A percentile compares a stretch with the other conserved stretches of the same genome.
Evolutionary conservation across 2,797 vertebrate genomes (phyloP).

Genomic region (Meda fulgida): DNA sequence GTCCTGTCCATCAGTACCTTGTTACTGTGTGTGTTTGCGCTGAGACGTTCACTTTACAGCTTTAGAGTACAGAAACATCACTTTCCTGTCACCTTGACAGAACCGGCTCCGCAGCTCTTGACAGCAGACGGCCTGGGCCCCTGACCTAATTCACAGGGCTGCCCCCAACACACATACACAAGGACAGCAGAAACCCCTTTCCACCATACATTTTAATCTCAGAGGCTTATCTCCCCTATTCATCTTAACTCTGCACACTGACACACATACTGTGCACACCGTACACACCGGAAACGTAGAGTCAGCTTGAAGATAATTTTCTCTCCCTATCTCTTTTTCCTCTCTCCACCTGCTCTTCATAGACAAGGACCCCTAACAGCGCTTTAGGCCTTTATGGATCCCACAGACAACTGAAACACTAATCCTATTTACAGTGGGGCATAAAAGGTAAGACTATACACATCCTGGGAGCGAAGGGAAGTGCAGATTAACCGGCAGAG

Average conservation of each 20-base stretch:
- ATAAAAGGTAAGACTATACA: slow-evolving; percentile 73
- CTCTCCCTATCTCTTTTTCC: slow-evolving; percentile 16
- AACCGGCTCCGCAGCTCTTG: slow-evolving; percentile 42
- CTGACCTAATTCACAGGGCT: slow-evolving; percentile 38
- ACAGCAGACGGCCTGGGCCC: slow-evolving; percentile 39
- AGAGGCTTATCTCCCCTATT: slow-evolving; percentile 40
- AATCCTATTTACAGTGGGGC: slow-evolving; percentile 54
- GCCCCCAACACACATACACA: slow-evolving; percentile 40
- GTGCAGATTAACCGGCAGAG: slow-evolving; percentile 65
- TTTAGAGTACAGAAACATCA: slow-evolving; percentile 37
- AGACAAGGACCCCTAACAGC: slow-evolving; percentile 36
- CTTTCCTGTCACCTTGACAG: slow-evolving; percentile 42
- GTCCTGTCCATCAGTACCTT: slow-evolving; percentile 34
- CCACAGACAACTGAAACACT: slow-evolving; percentile 32
- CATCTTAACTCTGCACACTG: slow-evolving; percentile 20
- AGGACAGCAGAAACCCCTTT: slow-evolving; percentile 34
- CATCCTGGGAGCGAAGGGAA: slow-evolving; percentile 70
- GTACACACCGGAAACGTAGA: slow-evolving; percentile 6
- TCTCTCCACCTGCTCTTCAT: slow-evolving; percentile 34
- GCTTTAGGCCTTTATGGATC: slow-evolving; percentile 25
- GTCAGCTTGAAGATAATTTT: slow-evolving; percentile 60
- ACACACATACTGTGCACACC: slow-evolving; percentile 25
- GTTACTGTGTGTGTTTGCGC: slow-evolving; percentile 22
- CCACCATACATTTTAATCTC: slow-evolving; percentile 46
- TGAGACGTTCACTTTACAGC: slow-evolving; percentile 22